Conservation (phyloP, 2,888 invertebrate genomes). For the Lapara coniferarum region DNA sequence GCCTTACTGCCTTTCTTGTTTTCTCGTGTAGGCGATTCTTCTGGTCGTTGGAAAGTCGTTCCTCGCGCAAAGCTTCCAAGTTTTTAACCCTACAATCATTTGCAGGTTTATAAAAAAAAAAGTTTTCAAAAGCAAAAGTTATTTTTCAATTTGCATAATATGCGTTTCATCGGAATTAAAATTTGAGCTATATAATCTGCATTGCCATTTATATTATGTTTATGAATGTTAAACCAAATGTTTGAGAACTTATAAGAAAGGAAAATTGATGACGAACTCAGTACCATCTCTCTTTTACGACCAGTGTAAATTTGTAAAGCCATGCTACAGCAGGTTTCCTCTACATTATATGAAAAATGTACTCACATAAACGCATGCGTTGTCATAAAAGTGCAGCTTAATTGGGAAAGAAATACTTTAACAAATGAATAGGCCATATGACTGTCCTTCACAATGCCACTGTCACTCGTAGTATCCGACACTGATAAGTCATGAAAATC, state of each 20-base stretch:
- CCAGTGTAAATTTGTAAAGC: no score
- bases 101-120: background rate
- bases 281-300: no score
- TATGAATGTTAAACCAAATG: no score
- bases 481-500: background rate
- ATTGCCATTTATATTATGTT: no score
- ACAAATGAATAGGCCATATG: slow-evolving; percentile 39
- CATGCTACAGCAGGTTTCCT: background rate
- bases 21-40: slow-evolving; percentile 38
- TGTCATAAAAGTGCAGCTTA: slow-evolving; percentile 45
- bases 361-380: slow-evolving; percentile 63
- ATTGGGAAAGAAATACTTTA: slow-evolving; percentile 48
- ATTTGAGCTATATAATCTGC: no score
- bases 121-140: background rate
- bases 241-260: no score
- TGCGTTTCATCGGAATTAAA: no score
- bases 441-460: slow-evolving; percentile 51
- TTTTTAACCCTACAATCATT: slow-evolving; percentile 44
- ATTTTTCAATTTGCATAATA: no score
- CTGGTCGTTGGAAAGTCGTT: slow-evolving; percentile 32
- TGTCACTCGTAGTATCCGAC: slow-evolving; percentile 42
- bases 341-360: slow-evolving; percentile 20
- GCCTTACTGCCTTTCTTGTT: slow-evolving; percentile 34
- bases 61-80: slow-evolving; percentile 36
- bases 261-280: no score